Evolutionary conservation across 2,113 vertebrate genomes (phyloP).

Genomic region (Tragulus kanchil): DNA sequence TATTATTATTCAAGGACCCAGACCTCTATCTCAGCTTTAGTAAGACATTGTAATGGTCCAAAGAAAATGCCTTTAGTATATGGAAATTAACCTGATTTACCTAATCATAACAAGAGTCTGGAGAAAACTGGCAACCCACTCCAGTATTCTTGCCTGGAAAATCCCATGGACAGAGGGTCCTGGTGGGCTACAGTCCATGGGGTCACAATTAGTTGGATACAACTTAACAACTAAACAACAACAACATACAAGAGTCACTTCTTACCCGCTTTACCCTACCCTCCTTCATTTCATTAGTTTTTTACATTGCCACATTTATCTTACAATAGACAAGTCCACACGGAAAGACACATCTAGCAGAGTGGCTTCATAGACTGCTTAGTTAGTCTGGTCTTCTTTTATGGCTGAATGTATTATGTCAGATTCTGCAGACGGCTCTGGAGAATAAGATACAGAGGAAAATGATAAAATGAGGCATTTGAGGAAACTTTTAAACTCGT

Average conservation of each 20-base stretch:
- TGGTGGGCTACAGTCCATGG: not conserved
- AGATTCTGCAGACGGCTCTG: constrained; percentile 11
- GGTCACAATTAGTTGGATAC: not conserved
- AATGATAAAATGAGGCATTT: constrained; percentile 13
- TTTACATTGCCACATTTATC: not conserved
- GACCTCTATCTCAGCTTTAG: not conserved
- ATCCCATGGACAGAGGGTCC: not conserved
- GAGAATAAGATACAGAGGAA: not conserved
- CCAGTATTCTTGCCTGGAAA: not conserved
- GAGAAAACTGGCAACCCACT: not conserved
- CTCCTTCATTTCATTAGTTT: not conserved
- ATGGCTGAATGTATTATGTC: not conserved
- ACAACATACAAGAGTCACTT: not conserved
- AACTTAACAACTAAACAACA: not conserved
- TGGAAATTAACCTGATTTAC: constrained; percentile 25
- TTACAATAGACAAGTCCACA: not conserved
- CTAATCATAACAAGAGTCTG: not conserved
- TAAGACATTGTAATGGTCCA: not conserved
- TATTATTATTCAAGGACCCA: not conserved
- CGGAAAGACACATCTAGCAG: not conserved
- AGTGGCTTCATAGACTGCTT: not conserved
- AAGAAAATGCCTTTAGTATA: not conserved
- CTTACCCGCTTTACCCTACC: not conserved
- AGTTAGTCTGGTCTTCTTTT: not conserved
- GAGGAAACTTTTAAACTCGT: constrained; percentile 12